phyloP scores from a whole-genome alignment of 2,113 vertebrate species.

The Pavo muticus region DNA sequence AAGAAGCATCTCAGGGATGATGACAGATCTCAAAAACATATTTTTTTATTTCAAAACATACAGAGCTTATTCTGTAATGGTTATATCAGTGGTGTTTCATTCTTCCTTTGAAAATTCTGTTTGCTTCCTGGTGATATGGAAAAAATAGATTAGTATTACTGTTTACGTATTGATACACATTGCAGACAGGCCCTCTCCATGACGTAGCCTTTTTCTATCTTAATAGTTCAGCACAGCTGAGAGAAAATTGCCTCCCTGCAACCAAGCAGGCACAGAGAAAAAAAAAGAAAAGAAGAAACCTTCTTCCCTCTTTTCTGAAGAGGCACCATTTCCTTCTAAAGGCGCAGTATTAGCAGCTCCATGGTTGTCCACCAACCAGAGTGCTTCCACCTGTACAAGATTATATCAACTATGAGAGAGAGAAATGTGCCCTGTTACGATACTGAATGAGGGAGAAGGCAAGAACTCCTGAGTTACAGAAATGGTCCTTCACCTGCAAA shows the following conservation, averaged over 20 bases:
- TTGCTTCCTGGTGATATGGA: neutral
- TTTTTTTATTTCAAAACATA: neutral
- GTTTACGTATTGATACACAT: neutral
- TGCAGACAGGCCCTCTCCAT: neutral
- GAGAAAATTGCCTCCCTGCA: neutral
- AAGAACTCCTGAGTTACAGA: neutral
- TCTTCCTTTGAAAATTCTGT: neutral
- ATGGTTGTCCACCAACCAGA: neutral
- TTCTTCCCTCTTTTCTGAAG: neutral
- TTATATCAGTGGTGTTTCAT: neutral
- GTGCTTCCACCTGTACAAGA: fast-evolving
- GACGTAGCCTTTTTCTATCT: neutral
- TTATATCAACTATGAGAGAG: neutral
- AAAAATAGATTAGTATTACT: neutral
- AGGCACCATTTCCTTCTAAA: neutral
- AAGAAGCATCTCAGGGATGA: neutral
- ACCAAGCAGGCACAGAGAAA: neutral
- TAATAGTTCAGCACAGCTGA: neutral
- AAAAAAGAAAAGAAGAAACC: no score
- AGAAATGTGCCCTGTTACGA: neutral
- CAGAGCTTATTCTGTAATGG: neutral
- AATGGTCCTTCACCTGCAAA: neutral
- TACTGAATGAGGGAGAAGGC: neutral
- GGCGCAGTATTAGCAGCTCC: neutral
- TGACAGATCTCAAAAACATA: neutral